Conservation (phyloP, 2,888 invertebrate genomes). For the Pollenia labialis region DNA sequence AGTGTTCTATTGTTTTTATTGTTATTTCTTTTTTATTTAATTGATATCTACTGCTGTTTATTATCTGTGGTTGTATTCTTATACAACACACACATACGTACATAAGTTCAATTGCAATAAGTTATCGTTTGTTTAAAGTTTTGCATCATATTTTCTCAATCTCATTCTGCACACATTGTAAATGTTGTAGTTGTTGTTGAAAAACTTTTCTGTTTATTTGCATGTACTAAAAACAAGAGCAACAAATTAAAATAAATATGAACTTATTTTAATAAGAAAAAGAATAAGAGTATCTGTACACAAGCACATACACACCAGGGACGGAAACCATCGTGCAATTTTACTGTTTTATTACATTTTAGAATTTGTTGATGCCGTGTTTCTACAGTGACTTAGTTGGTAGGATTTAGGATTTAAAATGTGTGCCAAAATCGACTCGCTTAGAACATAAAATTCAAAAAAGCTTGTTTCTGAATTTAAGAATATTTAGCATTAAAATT, state of each 20-base stretch:
- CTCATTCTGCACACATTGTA: not conserved
- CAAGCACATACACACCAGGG: not conserved
- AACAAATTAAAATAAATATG: conserved; percentile 20
- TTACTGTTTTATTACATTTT: no score
- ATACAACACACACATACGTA: not conserved
- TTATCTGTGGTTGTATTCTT: not conserved
- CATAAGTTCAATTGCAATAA: conserved; percentile 23
- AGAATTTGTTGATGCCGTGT: no score
- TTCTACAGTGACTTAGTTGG: no score
- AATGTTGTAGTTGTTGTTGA: not conserved
- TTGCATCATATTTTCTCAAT: conserved; percentile 1
- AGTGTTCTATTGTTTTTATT: not conserved
- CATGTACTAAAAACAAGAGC: conserved; percentile 18
- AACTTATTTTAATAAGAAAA: conserved; percentile 2
- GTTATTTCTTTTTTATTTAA: conserved; percentile 15
- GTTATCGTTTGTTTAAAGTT: conserved; percentile 39
- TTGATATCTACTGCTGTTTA: conserved; percentile 20
- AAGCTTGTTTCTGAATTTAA: no score
- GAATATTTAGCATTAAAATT: no score
- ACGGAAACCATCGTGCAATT: no score
- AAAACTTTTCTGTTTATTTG: conserved; percentile 22
- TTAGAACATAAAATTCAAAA: no score
- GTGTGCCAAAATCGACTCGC: no score
- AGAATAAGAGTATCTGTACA: not conserved
- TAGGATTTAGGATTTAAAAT: no score